These are phyloP conservation scores for Artibeus lituratus DNA, from an alignment of 2,797 vertebrate genomes.

Conservation along the genomic window DNA sequence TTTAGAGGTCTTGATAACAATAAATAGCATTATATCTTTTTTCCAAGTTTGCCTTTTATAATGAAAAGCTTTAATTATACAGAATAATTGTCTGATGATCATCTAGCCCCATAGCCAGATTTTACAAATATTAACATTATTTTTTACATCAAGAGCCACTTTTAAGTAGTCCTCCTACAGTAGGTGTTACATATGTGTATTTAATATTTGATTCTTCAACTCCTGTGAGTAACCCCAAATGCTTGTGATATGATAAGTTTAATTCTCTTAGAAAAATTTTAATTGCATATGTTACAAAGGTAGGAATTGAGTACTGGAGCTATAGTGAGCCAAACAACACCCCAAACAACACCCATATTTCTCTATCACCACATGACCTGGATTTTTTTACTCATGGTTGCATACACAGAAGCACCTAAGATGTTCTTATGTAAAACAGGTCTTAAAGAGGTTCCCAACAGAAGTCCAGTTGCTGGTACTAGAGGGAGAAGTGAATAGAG, in stretches of 20 bases:
- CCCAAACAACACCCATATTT: not conserved
- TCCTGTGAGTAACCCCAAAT: not conserved
- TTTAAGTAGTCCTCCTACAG: not conserved
- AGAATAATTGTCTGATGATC: not conserved
- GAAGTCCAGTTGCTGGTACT: not conserved
- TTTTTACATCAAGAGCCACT: not conserved
- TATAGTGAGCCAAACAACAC: not conserved
- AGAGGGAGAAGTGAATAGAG: not conserved
- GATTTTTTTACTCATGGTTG: not conserved
- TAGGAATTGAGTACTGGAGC: not conserved
- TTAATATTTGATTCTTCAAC: not conserved
- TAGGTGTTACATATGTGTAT: not conserved
- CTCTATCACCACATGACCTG: not conserved
- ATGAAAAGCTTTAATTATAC: constrained; percentile 23
- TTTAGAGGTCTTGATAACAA: not conserved
- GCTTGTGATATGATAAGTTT: not conserved
- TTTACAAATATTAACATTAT: not conserved
- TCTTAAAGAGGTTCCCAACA: not conserved
- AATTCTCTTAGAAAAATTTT: constrained; percentile 19
- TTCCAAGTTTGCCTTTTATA: constrained; percentile 3
- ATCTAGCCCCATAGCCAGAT: not conserved
- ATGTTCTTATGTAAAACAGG: not conserved
- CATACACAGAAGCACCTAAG: not conserved
- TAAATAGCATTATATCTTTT: not conserved
- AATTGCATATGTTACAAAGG: not conserved